A percentile compares a stretch with the other conserved stretches of the same genome.
Conservation (phyloP, 2,888 invertebrate species). For the Alentia gelatinosa region DNA sequence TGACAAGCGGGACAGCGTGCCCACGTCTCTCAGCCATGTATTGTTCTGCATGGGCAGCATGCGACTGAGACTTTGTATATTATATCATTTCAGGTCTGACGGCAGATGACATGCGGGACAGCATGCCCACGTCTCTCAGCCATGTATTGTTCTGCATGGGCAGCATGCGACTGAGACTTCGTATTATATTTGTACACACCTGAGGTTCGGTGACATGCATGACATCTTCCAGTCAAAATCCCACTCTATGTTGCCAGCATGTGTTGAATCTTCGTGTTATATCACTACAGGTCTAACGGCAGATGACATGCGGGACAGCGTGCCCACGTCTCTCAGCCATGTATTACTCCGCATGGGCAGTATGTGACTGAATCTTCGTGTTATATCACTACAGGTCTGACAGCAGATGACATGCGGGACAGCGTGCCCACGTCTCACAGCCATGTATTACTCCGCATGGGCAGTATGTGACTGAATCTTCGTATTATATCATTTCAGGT, state of each 20-base stretch:
- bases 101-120: not conserved
- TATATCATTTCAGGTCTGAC: no score
- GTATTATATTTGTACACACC: no score
- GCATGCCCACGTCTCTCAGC: slow-evolving; percentile 56
- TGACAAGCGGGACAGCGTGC: slow-evolving; percentile 30
- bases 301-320: not conserved
- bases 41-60: slow-evolving; percentile 53
- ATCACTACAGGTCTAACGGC: not conserved
- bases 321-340: slow-evolving; percentile 58
- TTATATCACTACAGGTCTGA: no score
- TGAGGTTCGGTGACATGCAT: no score
- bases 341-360: slow-evolving; percentile 56
- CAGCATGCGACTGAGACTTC: not conserved
- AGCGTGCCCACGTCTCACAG: slow-evolving; percentile 56
- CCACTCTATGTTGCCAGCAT: no score
- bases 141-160: slow-evolving; percentile 57
- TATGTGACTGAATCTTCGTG: not conserved
- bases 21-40: slow-evolving; percentile 59
- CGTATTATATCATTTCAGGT: no score
- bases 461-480: no score
- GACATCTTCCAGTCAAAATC: no score
- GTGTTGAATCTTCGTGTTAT: no score
- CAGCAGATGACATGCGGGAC: not conserved
- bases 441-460: slow-evolving; percentile 58
- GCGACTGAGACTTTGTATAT: no score